These are phyloP conservation scores for Empidonax traillii DNA, from an alignment of 2,113 vertebrate species.

Conservation along the genomic window DNA sequence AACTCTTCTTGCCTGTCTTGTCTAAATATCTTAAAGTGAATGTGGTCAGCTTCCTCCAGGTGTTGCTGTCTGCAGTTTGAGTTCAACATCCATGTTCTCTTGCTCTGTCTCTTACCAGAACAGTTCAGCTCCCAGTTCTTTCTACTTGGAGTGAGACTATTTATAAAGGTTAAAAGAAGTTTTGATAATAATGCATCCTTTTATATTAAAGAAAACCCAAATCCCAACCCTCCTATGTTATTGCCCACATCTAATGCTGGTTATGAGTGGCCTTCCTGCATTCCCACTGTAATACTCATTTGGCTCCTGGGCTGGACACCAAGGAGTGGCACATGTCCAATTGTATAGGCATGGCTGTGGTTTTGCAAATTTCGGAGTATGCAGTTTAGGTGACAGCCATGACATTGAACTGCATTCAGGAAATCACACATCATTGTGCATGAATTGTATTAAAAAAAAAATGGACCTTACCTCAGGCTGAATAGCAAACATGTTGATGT, in stretches of 20 bases:
- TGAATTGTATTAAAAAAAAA: not conserved
- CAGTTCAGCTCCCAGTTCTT: not conserved
- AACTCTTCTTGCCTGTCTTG: not conserved
- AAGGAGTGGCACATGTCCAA: rapidly evolving
- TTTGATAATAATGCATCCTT: not conserved
- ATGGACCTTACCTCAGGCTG: not conserved
- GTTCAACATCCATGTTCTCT: not conserved
- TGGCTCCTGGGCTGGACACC: not conserved
- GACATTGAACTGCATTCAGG: not conserved
- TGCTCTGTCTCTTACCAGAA: not conserved
- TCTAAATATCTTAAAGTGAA: not conserved
- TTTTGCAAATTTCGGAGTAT: not conserved
- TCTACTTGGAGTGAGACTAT: not conserved
- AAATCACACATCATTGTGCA: not conserved
- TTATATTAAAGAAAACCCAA: not conserved
- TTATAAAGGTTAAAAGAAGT: not conserved
- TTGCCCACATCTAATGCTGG: not conserved
- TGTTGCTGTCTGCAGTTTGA: not conserved
- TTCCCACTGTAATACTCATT: not conserved
- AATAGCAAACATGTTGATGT: not conserved
- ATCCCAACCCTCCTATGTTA: not conserved
- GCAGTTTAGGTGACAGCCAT: not conserved
- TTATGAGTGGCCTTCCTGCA: not conserved
- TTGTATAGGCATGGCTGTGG: not conserved
- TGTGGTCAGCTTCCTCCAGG: not conserved